A percentile compares a stretch with the other conserved stretches of the same genome.
These are phyloP conservation scores for Peucedramus taeniatus DNA, from an alignment of 2,113 vertebrate species.

Conservation along the genomic window DNA sequence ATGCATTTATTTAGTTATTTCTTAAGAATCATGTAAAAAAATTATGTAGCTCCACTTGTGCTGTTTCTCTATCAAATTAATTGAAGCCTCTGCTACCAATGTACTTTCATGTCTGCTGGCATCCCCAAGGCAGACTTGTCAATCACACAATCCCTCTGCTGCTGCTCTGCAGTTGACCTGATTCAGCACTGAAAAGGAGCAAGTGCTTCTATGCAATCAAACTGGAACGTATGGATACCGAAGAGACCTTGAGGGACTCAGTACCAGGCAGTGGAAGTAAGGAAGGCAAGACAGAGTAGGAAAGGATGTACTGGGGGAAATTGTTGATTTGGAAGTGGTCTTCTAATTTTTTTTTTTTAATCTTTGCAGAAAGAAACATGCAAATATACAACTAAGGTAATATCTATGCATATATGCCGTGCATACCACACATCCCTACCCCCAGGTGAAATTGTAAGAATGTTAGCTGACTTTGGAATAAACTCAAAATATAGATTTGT, in stretches of 20 bases:
- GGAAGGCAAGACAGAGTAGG: background rate
- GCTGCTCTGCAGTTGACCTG: slow-evolving; percentile 57
- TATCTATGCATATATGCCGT: background rate
- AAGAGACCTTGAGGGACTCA: slow-evolving; percentile 34
- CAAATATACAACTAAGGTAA: background rate
- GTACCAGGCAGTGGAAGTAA: background rate
- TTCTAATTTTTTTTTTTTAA: background rate
- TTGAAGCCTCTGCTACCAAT: slow-evolving; percentile 30
- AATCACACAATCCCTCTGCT: slow-evolving; percentile 54
- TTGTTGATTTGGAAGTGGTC: background rate
- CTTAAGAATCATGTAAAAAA: background rate
- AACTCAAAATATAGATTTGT: background rate
- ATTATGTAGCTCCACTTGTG: background rate
- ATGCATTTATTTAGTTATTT: slow-evolving; percentile 23
- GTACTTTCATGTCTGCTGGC: slow-evolving; percentile 25
- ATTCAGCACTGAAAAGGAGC: slow-evolving; percentile 16
- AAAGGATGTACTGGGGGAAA: background rate
- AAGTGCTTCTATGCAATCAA: slow-evolving; percentile 46
- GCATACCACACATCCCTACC: background rate
- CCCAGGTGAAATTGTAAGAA: background rate
- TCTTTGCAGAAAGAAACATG: background rate
- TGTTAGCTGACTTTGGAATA: background rate
- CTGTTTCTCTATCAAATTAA: slow-evolving; percentile 46
- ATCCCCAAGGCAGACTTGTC: slow-evolving; percentile 56
- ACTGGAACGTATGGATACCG: background rate